Base-by-base conservation (phyloP, 2,888 invertebrate genomes). In the Eledona agricola region DNA sequence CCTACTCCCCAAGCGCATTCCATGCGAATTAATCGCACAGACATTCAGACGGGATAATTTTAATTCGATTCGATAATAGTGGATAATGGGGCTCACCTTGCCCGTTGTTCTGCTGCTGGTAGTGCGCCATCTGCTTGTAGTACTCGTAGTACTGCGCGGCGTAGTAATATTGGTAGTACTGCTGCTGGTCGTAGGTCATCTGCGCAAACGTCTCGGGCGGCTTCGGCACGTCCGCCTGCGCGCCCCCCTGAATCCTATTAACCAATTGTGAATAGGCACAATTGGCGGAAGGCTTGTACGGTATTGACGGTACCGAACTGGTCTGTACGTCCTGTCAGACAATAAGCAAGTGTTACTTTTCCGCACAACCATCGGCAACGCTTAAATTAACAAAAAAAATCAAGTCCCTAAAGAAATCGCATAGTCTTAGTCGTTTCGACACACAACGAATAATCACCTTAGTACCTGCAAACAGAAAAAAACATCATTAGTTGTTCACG, bases 211-310 rank as follows among this genome's bases (percentile, higher is more conserved):
- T 49, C 32, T 43, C 38, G 78, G 78, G 1, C 78, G 74, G 55
- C 75, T 55, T 56, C 10, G 54, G 25, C 6, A 34, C 34, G 5
- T 59, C 54, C 15, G 12, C 38, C 9, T 16, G 23, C 6, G 32
- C 17, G 15, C 25, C 83, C 17, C 89, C 90, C 53, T 90, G 88
- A 67, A 95, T 91, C 75, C 90, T 89, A 66, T 88, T 90, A 28
- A 94, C 90, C 59, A 95, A 79, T 81, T 92, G 87, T 4, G 90
- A 90, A 76, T 94, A 95, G 52, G 92, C 86, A 75, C 93, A 93
- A 79, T 92, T 89, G 0, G 89, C 88, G 1, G 90, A 89, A 5
- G 91, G 91, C 69, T 88, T 89, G 78, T 90, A 92, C 51, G 84
- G 83, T 68, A 86, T 81, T 56, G 76, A 82, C 73, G 73, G 87